Evolutionary conservation across 2,113 vertebrate species (phyloP).

Genomic region (Pelobates fuscus): DNA sequence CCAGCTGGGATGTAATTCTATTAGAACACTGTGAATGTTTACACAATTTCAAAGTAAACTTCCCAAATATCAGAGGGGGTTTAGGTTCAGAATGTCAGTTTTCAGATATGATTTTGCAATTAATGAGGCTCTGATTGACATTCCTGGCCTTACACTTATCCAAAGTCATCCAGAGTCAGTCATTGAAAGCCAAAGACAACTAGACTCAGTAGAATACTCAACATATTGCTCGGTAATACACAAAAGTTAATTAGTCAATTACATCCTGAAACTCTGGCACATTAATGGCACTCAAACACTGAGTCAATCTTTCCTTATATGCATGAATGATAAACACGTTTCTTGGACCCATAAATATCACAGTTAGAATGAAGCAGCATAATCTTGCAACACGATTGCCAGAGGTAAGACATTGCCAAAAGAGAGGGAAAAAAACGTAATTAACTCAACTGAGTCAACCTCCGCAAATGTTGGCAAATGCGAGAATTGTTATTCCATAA

Average conservation of each 20-base stretch:
- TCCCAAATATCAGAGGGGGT: not conserved
- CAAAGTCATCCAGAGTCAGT: not conserved
- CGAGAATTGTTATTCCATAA: not conserved
- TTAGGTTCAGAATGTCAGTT: not conserved
- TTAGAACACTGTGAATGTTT: too few species aligned
- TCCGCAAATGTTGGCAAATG: not conserved
- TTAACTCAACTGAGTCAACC: not conserved
- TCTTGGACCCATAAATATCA: conserved; percentile 1
- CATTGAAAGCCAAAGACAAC: not conserved
- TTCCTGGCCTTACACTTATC: not conserved
- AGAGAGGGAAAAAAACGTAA: not conserved
- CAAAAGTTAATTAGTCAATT: conserved; percentile 1
- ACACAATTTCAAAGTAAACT: too few species aligned
- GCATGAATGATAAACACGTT: not conserved
- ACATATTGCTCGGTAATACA: not conserved
- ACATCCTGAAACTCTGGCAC: not conserved
- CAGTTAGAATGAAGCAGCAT: not conserved
- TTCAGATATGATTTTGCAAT: not conserved
- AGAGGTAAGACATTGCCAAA: not conserved
- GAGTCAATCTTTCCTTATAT: not conserved
- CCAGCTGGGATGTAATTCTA: too few species aligned
- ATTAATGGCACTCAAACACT: not conserved
- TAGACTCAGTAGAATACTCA: not conserved
- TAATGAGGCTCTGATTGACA: not conserved
- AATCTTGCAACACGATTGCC: not conserved